Evolutionary conservation across 2,113 vertebrate genomes (phyloP), one percentile per base, ranked within the genome.

Genomic region (Centropus bengalensis): DNA sequence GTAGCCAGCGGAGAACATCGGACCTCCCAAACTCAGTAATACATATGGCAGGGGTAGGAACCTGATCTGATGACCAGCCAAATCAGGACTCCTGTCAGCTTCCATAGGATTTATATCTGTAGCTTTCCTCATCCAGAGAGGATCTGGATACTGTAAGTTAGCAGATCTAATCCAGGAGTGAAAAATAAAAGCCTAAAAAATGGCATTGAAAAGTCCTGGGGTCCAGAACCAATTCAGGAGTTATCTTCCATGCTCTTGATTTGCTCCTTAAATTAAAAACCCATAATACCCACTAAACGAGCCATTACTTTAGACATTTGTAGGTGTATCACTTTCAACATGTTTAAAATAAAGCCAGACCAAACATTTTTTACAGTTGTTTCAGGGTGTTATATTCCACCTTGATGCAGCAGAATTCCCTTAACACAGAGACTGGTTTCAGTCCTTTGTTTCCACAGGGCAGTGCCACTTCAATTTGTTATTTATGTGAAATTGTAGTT

Each of bases 401-500:
- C 20, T 66, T 36, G 21, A 27, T 1, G 0, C 16, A 68, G 51
- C 27, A 71, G 60, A 6, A 73, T 96, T 91, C 58, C 45, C 51
- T 70, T 79, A 74, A 90, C 32, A 32, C 14, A 70, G 49, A 69
- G 58, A 28, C 56, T 74, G 67, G 45, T 74, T 93, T 92, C 74
- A 77, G 38, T 62, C 22, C 58, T 91, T 93, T 5, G 1, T 60
- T 45, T 95, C 55, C 55, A 42, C 56, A 42, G 51, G 38, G 58
- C 60, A 91, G 24, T 66, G 70, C 28, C 75, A 54, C 55, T 93
- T 83, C 66, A 76, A 82, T 81, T 90, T 88, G 77, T 86, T 85
- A 84, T 89, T 96, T 90, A 45, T 63, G 47, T 59, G 14, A 92
- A 94, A 93, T 88, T 95, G 44, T 36, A 94, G 90, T 83, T 92